Base-by-base conservation (phyloP, 2,888 invertebrate species). In the Schizotus pectinicornis region DNA sequence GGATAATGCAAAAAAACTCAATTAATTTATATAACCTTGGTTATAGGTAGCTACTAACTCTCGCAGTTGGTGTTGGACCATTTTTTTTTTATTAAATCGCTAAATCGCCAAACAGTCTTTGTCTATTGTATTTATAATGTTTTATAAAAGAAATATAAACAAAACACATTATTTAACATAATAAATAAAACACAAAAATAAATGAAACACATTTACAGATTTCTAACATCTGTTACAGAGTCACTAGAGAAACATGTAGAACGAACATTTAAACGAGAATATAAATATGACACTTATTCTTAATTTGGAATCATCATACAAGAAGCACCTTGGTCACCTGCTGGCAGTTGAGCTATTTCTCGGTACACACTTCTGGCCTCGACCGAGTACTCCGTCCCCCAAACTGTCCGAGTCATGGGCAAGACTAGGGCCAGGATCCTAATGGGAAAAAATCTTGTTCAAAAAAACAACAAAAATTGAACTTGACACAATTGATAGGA, bases 391-490 rank as follows among this genome's bases (percentile, higher is more conserved):
- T 31, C 64, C 68, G 45, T 67, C 61, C 30, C 65, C 67, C 38
- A 71, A 7, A 9, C 36, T 34, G n/a, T 69, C 64, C 33, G 53
- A 37, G 39, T 49, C 52, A 30, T 50, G 59, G n/a, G 65, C 33
- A 39, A 71, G 57, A 63, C 75, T 75, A 41, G 75, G 72, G 2
- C 75, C 75, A 5, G 75, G 71, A 67, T 74, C 73, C 75, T 75
- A 39, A 56, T 65, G 63, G n/a, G n/a, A n/a, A n/a, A n/a, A n/a
- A n/a, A n/a, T n/a, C n/a, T n/a, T n/a, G n/a, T n/a, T n/a, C n/a
- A 54, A 32, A 50, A 50, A 37, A 46, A 36, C 5, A 39, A 5
- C 36, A 22, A 32, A 5, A 11, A 30, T 13, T 6, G 14, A 6
- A 42, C 6, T 12, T 6, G 6, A 11, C 31, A 42, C 2, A 12